A percentile compares a stretch with the other conserved stretches of the same genome.
Conservation (phyloP, 2,113 vertebrate genomes). For the Neodontobutis hainanensis region DNA sequence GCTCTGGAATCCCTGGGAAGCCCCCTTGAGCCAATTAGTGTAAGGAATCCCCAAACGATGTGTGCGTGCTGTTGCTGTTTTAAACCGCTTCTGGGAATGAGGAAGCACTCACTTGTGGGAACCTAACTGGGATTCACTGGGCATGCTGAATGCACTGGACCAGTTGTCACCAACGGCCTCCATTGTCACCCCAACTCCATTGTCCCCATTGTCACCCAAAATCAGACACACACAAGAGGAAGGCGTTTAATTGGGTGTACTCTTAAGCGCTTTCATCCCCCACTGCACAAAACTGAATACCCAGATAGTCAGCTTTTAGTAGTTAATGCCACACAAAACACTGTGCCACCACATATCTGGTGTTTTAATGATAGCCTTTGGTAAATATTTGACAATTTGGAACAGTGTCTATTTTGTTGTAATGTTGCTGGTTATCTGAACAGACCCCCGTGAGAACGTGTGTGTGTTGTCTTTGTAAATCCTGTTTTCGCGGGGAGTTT, state of each 20-base stretch:
- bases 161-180: conserved; percentile 72
- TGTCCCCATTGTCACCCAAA: conserved; percentile 76
- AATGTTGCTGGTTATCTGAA: conserved; percentile 61
- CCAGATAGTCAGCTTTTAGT: conserved; percentile 52
- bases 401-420: conserved; percentile 45
- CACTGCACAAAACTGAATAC: conserved; percentile 65
- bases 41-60: neutral
- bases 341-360: conserved; percentile 59
- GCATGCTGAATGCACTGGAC: conserved; percentile 66
- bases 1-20: conserved; percentile 1
- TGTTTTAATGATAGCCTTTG: conserved; percentile 62
- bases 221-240: conserved; percentile 77
- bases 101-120: conserved; percentile 74
- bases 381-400: conserved; percentile 75
- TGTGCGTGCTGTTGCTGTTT: conserved; percentile 36
- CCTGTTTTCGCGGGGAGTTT: conserved; percentile 65
- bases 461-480: conserved; percentile 69
- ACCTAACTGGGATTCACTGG: conserved; percentile 71
- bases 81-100: conserved; percentile 46
- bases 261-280: conserved; percentile 72
- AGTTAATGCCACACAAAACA: conserved; percentile 54
- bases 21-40: neutral
- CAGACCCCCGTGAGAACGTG: conserved; percentile 59
- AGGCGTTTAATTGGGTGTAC: conserved; percentile 80
- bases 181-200: conserved; percentile 67